A percentile compares a stretch with the other conserved stretches of the same genome.
These are phyloP conservation scores for Oncorhynchus clarkii DNA, from an alignment of 2,113 vertebrate genomes.

Conservation along the genomic window DNA sequence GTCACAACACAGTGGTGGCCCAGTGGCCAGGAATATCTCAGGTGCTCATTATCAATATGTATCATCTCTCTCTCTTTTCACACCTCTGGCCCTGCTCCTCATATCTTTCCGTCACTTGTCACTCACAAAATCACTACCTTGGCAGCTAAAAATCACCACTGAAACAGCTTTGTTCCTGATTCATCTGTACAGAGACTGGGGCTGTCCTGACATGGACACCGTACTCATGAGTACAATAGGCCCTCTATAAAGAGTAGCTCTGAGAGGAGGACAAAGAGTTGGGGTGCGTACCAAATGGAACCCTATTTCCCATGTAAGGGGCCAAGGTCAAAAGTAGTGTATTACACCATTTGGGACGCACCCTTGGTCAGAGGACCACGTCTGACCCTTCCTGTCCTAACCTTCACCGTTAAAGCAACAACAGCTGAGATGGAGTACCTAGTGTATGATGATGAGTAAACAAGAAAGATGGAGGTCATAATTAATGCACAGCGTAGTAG, in stretches of 20 bases:
- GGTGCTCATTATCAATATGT: slow-evolving; percentile 7
- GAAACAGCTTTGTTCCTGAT: neutral
- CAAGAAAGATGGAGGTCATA: slow-evolving; percentile 22
- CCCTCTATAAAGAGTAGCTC: no score
- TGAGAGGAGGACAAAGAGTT: no score
- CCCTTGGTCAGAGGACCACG: no score
- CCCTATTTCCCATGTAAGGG: no score
- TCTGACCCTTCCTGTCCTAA: neutral
- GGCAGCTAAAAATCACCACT: neutral
- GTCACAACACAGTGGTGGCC: slow-evolving; percentile 38
- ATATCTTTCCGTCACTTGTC: neutral
- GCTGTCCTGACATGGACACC: no score
- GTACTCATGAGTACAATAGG: neutral
- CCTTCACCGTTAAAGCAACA: slow-evolving; percentile 14
- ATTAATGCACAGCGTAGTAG: slow-evolving; percentile 33
- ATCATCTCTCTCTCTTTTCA: neutral
- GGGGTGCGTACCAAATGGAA: no score
- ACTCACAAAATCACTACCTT: neutral
- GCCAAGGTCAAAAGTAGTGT: no score
- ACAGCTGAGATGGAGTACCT: slow-evolving; percentile 8
- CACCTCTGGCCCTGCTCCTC: neutral
- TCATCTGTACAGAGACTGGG: neutral
- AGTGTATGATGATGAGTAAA: slow-evolving; percentile 25
- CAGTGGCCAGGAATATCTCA: slow-evolving; percentile 25
- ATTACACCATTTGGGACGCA: no score